Evolutionary conservation across 2,113 vertebrate species (phyloP), one percentile per base, ranked within the genome.

Genomic region (Cryptoleucopteryx plumbea): DNA sequence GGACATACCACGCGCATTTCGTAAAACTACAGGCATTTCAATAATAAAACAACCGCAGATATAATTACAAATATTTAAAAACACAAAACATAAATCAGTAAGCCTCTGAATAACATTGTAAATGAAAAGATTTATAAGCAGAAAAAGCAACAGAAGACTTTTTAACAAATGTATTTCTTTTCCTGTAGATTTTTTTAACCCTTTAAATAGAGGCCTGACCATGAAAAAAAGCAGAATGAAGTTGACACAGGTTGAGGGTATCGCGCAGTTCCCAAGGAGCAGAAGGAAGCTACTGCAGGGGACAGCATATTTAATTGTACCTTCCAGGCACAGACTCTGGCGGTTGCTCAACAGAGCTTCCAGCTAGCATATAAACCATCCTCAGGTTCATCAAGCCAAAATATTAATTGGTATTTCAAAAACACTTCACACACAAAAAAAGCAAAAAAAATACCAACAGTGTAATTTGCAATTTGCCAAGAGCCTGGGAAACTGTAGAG

Each of bases 241-340:
- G 43, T 1, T 65, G 73, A 38, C 29, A 9, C 1, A 3, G 36
- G 26, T 3, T 25, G 70, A 26, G 66, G 36, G 36, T 29, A 34
- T 10, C 25, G 4, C 40, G 0, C 2, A 23, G 58, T 0, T 34
- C 58, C 48, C 14, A 0, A 7, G 7, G 25, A 43, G 65, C 81
- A 52, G 77, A 6, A 3, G 16, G 36, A 27, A 59, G 63, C 8
- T n/a, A 2, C 52, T 4, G 29, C 36, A 31, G 47, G 50, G 16
- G 8, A 27, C 47, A 7, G 25, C 0, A 4, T 4, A 10, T 23
- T 6, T 3, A 6, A 22, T 0, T 13, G 42, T 11, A 40, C 53
- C 77, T 45, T 14, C 40, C 56, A 55, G 71, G 52, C 55, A 34
- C 19, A 7, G 66, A 5, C n/a, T 2, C 19, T 1, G 43, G 32